Conservation (phyloP, 2,888 invertebrate species). For the Pristionchus japonicus region DNA sequence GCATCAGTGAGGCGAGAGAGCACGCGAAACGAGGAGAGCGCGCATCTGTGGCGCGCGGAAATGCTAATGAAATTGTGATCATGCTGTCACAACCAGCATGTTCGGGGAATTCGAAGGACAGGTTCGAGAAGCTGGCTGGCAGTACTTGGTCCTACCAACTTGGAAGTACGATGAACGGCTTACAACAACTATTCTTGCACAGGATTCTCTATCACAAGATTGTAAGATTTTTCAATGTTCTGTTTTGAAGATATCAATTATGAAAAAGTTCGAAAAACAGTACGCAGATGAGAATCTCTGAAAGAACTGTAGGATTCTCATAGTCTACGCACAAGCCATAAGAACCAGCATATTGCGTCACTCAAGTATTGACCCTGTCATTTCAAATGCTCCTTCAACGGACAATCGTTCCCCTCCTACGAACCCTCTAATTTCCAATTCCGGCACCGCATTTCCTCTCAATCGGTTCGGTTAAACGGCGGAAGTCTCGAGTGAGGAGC, state of each 20-base stretch:
- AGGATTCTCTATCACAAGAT: too few species aligned
- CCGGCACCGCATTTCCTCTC: constrained; percentile 26
- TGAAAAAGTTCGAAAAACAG: too few species aligned
- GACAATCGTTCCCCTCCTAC: background rate
- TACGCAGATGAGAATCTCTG: too few species aligned
- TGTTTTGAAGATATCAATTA: too few species aligned
- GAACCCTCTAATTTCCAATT: constrained; percentile 42
- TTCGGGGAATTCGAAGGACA: background rate
- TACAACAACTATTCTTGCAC: too few species aligned
- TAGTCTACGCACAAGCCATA: too few species aligned
- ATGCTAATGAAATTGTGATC: constrained; percentile 29
- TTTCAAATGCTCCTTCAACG: background rate
- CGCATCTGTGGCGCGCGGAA: constrained; percentile 1
- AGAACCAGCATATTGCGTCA: background rate
- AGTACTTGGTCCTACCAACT: too few species aligned
- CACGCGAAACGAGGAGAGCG: background rate
- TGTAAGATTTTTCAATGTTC: too few species aligned
- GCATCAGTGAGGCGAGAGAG: background rate
- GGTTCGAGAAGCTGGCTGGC: background rate
- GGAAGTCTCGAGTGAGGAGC: constrained; percentile 5
- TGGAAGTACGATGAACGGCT: too few species aligned
- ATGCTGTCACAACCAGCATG: background rate
- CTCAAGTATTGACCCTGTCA: background rate
- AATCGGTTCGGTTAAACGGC: background rate
- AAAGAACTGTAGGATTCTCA: too few species aligned